These are phyloP conservation scores for Cuniculus paca DNA, from an alignment of 2,797 vertebrate species.

Conservation along the genomic window DNA sequence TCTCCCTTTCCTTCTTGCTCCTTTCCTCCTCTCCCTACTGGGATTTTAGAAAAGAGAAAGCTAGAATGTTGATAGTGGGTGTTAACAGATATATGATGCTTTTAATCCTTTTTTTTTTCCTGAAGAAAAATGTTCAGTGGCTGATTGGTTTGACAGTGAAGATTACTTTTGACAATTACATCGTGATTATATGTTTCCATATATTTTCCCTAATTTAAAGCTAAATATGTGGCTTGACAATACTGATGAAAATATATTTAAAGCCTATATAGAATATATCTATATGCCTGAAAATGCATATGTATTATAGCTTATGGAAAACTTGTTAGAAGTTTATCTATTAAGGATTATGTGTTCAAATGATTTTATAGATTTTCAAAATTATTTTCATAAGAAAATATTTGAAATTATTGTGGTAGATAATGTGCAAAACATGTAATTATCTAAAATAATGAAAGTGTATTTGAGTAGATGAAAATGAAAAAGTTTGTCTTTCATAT, in stretches of 20 bases:
- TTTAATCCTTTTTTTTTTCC: conserved; percentile 12
- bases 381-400: not conserved
- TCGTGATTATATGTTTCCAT: not conserved
- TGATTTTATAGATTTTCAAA: not conserved
- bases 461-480: not conserved
- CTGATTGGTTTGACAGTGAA: not conserved
- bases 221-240: not conserved
- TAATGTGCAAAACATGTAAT: not conserved
- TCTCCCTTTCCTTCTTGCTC: not conserved
- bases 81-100: not conserved
- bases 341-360: not conserved
- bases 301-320: not conserved
- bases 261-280: not conserved
- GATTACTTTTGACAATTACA: not conserved
- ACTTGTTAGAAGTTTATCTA: conserved; percentile 12
- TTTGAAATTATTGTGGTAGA: conserved; percentile 20
- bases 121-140: not conserved
- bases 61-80: not conserved
- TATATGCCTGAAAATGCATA: not conserved
- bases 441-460: not conserved
- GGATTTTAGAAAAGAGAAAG: not conserved
- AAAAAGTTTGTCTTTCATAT: not conserved
- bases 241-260: conserved; percentile 39
- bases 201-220: not conserved
- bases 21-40: not conserved